Evolutionary conservation across 2,797 vertebrate genomes (phyloP).

Genomic region (Darevskia nairensis): DNA sequence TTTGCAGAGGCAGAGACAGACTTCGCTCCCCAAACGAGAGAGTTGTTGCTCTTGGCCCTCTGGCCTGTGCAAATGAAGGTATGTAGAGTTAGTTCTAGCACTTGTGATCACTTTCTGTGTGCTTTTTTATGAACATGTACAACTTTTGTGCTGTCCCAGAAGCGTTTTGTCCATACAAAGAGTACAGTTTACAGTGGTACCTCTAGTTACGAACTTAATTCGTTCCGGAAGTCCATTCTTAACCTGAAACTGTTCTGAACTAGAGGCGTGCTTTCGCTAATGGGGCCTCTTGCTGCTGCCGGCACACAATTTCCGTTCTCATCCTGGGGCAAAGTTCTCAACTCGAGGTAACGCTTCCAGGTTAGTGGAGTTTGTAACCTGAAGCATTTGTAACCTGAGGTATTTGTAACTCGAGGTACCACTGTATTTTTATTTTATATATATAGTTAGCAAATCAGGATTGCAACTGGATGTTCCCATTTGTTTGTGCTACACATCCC

Average conservation of each 20-base stretch:
- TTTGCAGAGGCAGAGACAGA: background rate
- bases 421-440: background rate
- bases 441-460: background rate
- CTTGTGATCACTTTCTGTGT: background rate
- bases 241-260: no score
- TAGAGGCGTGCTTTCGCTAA: no score
- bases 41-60: background rate
- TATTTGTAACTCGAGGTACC: no score
- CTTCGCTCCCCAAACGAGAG: background rate
- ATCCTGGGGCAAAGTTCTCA: no score
- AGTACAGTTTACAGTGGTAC: no score
- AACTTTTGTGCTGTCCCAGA: background rate
- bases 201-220: no score
- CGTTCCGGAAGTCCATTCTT: no score
- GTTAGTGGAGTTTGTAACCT: no score
- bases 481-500: background rate
- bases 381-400: no score
- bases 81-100: fast-evolving
- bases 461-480: background rate
- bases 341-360: no score
- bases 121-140: background rate
- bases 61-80: slow-evolving; percentile 12
- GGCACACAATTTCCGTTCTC: no score
- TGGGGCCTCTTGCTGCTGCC: no score
- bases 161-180: background rate